These are phyloP conservation scores for Prosapia bicincta DNA, from an alignment of 2,888 invertebrate species.

Conservation along the genomic window DNA sequence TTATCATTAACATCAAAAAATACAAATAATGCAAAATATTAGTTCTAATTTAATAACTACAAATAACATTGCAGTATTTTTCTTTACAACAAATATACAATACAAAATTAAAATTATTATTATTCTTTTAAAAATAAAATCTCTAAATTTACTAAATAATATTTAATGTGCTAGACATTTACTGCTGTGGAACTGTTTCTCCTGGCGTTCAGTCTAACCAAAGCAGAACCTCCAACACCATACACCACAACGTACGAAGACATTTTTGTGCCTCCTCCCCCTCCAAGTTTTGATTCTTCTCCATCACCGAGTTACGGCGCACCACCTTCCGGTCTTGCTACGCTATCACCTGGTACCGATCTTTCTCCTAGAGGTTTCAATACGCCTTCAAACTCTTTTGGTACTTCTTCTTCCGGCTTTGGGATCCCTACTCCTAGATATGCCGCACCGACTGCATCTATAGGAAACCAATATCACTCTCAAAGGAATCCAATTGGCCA, in stretches of 20 bases:
- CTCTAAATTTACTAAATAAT: too few species aligned
- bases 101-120: too few species aligned
- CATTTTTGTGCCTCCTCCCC: slow-evolving; percentile 16
- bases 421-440: neutral
- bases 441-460: neutral
- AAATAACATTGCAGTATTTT: too few species aligned
- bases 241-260: slow-evolving; percentile 19
- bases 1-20: too few species aligned
- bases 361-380: neutral
- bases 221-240: slow-evolving; percentile 14
- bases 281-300: neutral
- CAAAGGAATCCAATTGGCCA: neutral
- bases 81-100: too few species aligned
- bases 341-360: neutral
- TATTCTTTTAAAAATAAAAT: too few species aligned
- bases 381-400: neutral
- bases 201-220: neutral
- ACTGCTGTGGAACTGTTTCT: neutral
- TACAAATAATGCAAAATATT: too few species aligned
- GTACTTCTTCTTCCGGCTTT: neutral
- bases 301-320: slow-evolving; percentile 12
- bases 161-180: too few species aligned
- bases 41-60: too few species aligned
- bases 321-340: neutral
- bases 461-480: neutral